Evolutionary conservation across 2,113 vertebrate genomes (phyloP), one percentile per base, ranked within the genome.

Genomic region (Peromyscus maniculatus): DNA sequence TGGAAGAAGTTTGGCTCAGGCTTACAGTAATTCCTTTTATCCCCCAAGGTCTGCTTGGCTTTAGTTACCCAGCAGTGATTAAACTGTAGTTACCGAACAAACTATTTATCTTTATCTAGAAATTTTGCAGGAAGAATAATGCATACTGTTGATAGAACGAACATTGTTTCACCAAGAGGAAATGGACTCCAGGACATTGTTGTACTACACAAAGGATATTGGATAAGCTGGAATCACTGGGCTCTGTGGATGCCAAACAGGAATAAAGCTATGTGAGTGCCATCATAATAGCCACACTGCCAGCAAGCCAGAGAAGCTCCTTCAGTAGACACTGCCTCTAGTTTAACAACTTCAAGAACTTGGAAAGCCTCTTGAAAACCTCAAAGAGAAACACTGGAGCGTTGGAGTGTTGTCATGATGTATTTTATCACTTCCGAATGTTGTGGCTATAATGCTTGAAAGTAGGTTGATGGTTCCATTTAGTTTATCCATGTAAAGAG

Each of bases 111-210:
- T 66, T 87, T 67, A 67, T 91, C 64, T 93, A 74, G 75, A 24
- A 78, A 26, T 66, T 92, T 91, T 91, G 13, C 39, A 74, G 62
- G 84, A 95, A 96, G n/a, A 93, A 71, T 43, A 43, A 64, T 43
- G 13, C 36, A 77, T 4, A 15, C 5, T 75, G 11, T 78, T 96
- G 83, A 66, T n/a, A 71, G 3, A 92, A 83, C 89, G 46, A 94
- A 17, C 69, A 80, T 31, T 77, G 66, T 82, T 59, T 89, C n/a
- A 84, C 11, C 55, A 66, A 79, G 17, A 93, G 55, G 33, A 75
- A 88, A 69, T 92, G 36, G 93, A 88, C 49, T 93, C 69, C 39
- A 83, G 28, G 36, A n/a, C 46, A 87, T 91, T 96, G 49, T 93
- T 84, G 46, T 87, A 92, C 87, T 87, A 78, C 17, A 3, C 46